Conservation (phyloP, 2,113 vertebrate species). For the Melospiza melodia region DNA sequence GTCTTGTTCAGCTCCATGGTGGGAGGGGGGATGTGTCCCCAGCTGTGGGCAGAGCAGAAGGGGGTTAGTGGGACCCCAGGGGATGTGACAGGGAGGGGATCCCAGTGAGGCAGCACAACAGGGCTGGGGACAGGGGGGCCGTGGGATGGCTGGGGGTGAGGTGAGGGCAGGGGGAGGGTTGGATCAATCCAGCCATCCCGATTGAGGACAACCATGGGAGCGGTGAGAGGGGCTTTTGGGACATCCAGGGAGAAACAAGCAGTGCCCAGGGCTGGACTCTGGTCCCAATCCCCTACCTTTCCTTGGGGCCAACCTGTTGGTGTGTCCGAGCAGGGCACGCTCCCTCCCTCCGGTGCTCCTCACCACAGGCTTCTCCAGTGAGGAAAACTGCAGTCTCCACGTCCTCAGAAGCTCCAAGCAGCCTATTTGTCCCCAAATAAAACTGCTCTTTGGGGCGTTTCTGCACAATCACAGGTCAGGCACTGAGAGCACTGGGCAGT, state of each 20-base stretch:
- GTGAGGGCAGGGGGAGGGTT: neutral
- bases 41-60: neutral
- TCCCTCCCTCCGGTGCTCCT: neutral
- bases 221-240: accelerated
- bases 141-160: neutral
- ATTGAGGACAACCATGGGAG: neutral
- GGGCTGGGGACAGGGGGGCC: neutral
- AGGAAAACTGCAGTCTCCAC: neutral
- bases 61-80: neutral
- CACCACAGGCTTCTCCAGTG: neutral
- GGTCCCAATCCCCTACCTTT: neutral
- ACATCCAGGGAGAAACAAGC: neutral
- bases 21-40: neutral
- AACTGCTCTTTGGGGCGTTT: neutral
- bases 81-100: neutral
- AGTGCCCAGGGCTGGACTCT: neutral
- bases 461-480: neutral
- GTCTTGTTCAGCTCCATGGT: neutral
- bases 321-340: neutral
- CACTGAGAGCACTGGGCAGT: neutral
- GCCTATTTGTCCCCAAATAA: neutral
- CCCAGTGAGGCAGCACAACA: too few species aligned
- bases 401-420: neutral
- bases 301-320: neutral
- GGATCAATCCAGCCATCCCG: accelerated